phyloP scores from a whole-genome alignment of 2,888 invertebrate species.

The Lypha dubia region DNA sequence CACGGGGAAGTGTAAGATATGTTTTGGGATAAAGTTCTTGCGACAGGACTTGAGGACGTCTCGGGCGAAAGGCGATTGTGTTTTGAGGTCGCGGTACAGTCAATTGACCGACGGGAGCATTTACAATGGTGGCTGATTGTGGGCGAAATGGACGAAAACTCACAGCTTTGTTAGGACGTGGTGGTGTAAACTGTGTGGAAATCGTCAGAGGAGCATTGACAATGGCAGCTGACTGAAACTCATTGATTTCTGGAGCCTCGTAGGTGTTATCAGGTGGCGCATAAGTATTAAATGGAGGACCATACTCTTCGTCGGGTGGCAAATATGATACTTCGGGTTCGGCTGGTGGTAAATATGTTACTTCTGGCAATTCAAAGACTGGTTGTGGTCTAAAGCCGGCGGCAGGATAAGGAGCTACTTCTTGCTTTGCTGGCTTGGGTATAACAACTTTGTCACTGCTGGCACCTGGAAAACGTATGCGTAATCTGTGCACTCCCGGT shows the following conservation, averaged over 20 bases:
- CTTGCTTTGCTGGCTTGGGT: conserved; percentile 49
- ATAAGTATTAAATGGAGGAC: conserved; percentile 73
- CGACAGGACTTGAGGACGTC: conserved; percentile 46
- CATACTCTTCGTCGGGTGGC: too few relatives aligned
- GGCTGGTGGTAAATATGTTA: conserved; percentile 75
- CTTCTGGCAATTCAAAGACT: conserved; percentile 78
- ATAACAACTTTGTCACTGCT: conserved; percentile 65
- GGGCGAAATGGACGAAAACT: conserved; percentile 64
- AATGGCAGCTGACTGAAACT: conserved; percentile 64
- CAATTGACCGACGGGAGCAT: conserved; percentile 35
- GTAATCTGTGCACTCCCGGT: conserved; percentile 50
- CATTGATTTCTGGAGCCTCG: conserved; percentile 75
- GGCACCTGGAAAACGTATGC: conserved; percentile 78
- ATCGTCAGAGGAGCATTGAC: conserved; percentile 66
- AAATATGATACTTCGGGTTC: conserved; percentile 54
- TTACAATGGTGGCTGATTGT: conserved; percentile 75
- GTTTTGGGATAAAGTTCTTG: conserved; percentile 75
- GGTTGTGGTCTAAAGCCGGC: conserved; percentile 79
- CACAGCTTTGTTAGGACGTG: conserved; percentile 51
- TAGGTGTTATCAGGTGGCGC: conserved; percentile 76
- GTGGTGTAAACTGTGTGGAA: conserved; percentile 65
- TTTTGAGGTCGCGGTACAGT: conserved; percentile 46
- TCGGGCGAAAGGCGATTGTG: conserved; percentile 45
- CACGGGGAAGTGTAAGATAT: conserved; percentile 76
- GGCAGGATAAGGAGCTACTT: conserved; percentile 78